Evolutionary conservation across 35 echinoderm and acorn worm species (phyloP).

Genomic region (Acanthaster planci): DNA sequence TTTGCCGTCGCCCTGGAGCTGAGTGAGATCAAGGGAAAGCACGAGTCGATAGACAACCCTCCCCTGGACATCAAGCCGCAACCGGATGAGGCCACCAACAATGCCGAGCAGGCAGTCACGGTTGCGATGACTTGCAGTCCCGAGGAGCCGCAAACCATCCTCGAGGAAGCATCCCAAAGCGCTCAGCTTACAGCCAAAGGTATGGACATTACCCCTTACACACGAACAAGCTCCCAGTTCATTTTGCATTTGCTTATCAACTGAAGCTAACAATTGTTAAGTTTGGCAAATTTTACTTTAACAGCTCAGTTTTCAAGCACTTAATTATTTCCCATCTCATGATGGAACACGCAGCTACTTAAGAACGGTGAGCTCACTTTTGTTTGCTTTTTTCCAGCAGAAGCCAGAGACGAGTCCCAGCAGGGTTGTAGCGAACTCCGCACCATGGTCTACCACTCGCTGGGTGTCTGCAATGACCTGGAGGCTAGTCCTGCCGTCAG

Average conservation of each 20-base stretch:
- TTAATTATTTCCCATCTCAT: no score
- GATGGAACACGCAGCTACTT: no score
- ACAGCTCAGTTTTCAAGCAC: no score
- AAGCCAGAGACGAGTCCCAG: not conserved
- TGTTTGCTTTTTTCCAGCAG: not conserved
- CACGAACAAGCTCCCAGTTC: no score
- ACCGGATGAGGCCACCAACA: not conserved
- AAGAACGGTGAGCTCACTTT: no score
- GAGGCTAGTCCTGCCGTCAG: not conserved
- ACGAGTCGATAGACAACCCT: not conserved
- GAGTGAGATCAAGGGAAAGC: not conserved
- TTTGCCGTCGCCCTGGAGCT: slow-evolving; percentile 16
- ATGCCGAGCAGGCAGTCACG: not conserved
- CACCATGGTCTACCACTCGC: slow-evolving; percentile 14
- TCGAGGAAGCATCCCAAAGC: not conserved
- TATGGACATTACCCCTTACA: not conserved
- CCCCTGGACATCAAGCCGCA: not conserved
- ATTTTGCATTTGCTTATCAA: no score
- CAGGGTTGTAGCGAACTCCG: not conserved
- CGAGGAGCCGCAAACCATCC: not conserved
- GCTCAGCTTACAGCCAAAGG: slow-evolving; percentile 3
- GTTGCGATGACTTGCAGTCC: slow-evolving; percentile 2
- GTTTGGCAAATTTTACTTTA: no score
- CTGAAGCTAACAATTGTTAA: no score
- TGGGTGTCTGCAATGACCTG: slow-evolving; percentile 8